A percentile compares a stretch with the other conserved stretches of the same genome.
Evolutionary conservation across 2,797 vertebrate genomes (phyloP).

Genomic region (Aselliscus stoliczkanus): DNA sequence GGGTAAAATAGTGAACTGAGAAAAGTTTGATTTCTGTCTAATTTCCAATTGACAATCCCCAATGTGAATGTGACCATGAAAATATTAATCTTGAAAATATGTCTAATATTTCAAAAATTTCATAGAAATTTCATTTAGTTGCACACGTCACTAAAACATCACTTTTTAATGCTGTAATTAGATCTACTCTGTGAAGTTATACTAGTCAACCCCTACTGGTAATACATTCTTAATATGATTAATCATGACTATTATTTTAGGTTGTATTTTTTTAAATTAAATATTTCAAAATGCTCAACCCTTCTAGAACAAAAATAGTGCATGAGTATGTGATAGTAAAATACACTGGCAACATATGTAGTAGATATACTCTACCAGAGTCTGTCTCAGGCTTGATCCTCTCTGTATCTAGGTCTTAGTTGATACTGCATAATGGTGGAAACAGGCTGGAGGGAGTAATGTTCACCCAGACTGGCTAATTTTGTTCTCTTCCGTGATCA

Average conservation of each 20-base stretch:
- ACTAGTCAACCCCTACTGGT: not conserved
- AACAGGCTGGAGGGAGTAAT: not conserved
- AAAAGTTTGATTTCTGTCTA: not conserved
- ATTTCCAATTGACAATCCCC: not conserved
- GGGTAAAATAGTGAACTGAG: not conserved
- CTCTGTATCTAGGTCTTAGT: not conserved
- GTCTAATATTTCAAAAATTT: not conserved
- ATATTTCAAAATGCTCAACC: not conserved
- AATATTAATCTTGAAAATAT: not conserved
- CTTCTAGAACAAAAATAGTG: not conserved
- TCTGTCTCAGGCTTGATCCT: not conserved
- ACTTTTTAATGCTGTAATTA: not conserved
- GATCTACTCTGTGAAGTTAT: not conserved
- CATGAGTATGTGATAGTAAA: not conserved
- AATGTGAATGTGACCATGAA: not conserved
- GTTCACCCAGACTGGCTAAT: not conserved
- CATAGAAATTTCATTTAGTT: not conserved
- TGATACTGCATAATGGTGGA: accelerated
- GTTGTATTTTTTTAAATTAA: not conserved
- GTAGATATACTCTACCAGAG: not conserved
- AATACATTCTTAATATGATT: not conserved
- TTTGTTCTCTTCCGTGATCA: not conserved
- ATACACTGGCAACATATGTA: not conserved
- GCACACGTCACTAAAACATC: not conserved
- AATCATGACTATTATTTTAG: not conserved